Evolutionary conservation across 2,113 vertebrate species (phyloP).

Genomic region (Ictidomys tridecemlineatus): DNA sequence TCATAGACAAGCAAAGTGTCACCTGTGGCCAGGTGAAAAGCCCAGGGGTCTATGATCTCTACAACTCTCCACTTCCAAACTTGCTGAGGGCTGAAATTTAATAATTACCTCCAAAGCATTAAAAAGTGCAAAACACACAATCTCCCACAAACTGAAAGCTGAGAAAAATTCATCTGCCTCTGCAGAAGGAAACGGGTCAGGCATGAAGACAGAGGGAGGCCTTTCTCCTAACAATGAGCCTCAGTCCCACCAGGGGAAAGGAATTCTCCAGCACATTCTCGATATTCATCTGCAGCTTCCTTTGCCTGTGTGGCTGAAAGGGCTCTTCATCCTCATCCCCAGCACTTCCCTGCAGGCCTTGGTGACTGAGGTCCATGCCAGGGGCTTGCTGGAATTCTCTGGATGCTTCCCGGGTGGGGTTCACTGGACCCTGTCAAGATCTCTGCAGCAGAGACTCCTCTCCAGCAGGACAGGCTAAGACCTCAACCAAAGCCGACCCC

Average conservation of each 20-base stretch:
- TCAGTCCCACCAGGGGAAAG: background rate
- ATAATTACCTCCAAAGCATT: conserved; percentile 8
- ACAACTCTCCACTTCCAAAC: background rate
- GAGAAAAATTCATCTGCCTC: conserved; percentile 31
- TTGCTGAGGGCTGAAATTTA: background rate
- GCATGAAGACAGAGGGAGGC: background rate
- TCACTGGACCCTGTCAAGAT: background rate
- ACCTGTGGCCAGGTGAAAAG: background rate
- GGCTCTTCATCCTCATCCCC: background rate
- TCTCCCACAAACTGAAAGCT: background rate
- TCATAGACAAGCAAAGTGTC: background rate
- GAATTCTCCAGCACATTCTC: conserved; percentile 66
- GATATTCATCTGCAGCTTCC: background rate
- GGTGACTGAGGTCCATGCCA: background rate
- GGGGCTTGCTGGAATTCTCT: conserved; percentile 43
- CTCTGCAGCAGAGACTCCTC: background rate
- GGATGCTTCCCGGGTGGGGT: background rate
- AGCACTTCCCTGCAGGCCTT: background rate
- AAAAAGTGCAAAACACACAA: conserved; percentile 3
- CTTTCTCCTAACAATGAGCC: conserved; percentile 54
- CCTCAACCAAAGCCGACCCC: no score
- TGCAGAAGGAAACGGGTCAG: background rate
- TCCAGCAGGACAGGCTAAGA: background rate
- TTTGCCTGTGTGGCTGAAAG: background rate
- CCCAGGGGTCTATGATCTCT: background rate